These are phyloP conservation scores for Lasiurus borealis DNA, from an alignment of 2,113 vertebrate species.

Conservation along the genomic window DNA sequence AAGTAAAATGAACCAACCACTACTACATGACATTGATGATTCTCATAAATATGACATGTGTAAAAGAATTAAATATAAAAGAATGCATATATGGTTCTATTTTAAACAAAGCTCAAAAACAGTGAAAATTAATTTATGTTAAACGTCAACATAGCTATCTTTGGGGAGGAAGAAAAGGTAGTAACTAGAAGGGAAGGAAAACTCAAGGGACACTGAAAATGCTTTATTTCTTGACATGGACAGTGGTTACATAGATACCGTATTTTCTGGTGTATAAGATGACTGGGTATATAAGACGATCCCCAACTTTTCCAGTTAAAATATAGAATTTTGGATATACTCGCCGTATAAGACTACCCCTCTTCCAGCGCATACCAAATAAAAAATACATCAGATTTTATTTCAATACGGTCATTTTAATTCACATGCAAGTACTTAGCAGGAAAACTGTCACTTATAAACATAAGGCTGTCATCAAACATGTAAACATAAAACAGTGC, in stretches of 20 bases:
- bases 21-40: not conserved
- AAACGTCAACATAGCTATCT: conserved; percentile 22
- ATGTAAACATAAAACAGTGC: no score
- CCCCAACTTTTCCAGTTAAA: no score
- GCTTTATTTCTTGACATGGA: conserved; percentile 13
- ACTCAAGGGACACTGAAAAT: not conserved
- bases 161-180: not conserved
- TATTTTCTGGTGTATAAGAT: no score
- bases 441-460: no score
- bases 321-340: no score
- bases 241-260: not conserved
- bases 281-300: no score
- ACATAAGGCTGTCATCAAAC: no score
- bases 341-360: no score
- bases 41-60: conserved; percentile 2
- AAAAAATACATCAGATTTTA: no score
- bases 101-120: conserved; percentile 40
- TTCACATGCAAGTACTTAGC: no score
- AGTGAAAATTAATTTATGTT: conserved; percentile 34
- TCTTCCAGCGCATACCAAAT: no score
- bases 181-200: not conserved
- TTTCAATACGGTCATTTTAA: no score
- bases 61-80: conserved; percentile 27
- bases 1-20: conserved; percentile 5
- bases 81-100: not conserved